Percentiles rank a stretch among this genome's conserved stretches.
Conservation (phyloP, 2,797 vertebrate genomes). For the Lates japonicus region DNA sequence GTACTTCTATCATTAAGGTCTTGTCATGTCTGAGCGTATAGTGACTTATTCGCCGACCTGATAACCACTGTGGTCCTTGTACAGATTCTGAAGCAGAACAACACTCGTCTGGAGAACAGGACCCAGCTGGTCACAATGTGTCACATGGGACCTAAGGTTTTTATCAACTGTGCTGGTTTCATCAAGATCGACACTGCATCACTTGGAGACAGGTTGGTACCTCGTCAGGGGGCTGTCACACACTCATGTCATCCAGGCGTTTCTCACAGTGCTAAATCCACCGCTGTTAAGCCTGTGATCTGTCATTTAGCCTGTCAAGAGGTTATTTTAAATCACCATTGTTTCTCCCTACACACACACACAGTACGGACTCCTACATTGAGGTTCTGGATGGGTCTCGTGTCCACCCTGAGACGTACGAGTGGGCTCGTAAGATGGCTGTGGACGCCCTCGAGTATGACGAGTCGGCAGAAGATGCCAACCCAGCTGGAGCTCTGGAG, state of each 20-base stretch:
- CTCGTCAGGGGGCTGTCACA: neutral
- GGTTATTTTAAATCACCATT: neutral
- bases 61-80: neutral
- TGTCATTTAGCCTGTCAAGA: neutral
- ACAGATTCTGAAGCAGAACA: slow-evolving; percentile 99
- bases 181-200: slow-evolving; percentile 99
- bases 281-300: neutral
- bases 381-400: slow-evolving; percentile 98
- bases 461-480: slow-evolving; percentile 98
- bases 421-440: slow-evolving; percentile 99
- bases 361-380: slow-evolving; percentile 98
- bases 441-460: slow-evolving; percentile 99
- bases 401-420: slow-evolving; percentile 98
- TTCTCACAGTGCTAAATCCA: neutral
- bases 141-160: slow-evolving; percentile 99
- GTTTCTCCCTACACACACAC: slow-evolving; percentile 21
- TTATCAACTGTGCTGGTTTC: slow-evolving; percentile 99
- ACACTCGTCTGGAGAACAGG: slow-evolving; percentile 97
- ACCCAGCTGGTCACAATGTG: slow-evolving; percentile 99
- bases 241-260: neutral
- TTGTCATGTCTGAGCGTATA: neutral
- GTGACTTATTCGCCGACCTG: neutral
- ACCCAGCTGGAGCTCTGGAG: slow-evolving; percentile 97
- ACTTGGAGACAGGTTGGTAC: slow-evolving; percentile 93
- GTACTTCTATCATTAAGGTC: neutral